These are phyloP conservation scores for Ormyrus labotus DNA, from an alignment of 2,888 invertebrate species.

Conservation along the genomic window DNA sequence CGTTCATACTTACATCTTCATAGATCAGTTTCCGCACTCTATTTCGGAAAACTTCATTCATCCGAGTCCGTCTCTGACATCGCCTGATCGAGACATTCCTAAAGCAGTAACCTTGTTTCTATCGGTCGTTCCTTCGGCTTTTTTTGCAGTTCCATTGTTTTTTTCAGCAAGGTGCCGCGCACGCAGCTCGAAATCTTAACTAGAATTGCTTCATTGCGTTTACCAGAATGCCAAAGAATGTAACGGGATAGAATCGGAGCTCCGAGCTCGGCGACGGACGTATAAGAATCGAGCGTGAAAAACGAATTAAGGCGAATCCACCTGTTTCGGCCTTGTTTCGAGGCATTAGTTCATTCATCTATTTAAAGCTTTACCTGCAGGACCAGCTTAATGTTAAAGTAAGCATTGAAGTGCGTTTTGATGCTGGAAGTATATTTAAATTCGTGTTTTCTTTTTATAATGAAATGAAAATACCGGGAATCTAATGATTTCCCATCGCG, in stretches of 20 bases:
- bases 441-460: too few species aligned
- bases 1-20: too few species aligned
- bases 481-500: too few species aligned
- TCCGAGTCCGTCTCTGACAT: not conserved
- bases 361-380: too few species aligned
- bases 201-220: constrained; percentile 26
- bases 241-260: constrained; percentile 44
- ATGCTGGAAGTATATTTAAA: too few species aligned
- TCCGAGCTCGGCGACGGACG: not conserved
- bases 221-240: constrained; percentile 43
- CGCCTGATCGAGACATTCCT: not conserved
- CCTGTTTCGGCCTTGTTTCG: too few species aligned
- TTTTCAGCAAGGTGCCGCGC: not conserved
- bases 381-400: too few species aligned
- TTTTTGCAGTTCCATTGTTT: not conserved
- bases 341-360: too few species aligned
- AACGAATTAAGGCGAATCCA: too few species aligned
- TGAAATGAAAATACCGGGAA: too few species aligned
- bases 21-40: not conserved
- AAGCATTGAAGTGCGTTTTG: too few species aligned
- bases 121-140: not conserved
- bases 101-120: not conserved
- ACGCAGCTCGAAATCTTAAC: constrained; percentile 19
- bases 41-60: not conserved
- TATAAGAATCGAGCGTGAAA: too few species aligned